Evolutionary conservation across 2,797 vertebrate genomes (phyloP).

Genomic region (Chelidonichthys spinosus): DNA sequence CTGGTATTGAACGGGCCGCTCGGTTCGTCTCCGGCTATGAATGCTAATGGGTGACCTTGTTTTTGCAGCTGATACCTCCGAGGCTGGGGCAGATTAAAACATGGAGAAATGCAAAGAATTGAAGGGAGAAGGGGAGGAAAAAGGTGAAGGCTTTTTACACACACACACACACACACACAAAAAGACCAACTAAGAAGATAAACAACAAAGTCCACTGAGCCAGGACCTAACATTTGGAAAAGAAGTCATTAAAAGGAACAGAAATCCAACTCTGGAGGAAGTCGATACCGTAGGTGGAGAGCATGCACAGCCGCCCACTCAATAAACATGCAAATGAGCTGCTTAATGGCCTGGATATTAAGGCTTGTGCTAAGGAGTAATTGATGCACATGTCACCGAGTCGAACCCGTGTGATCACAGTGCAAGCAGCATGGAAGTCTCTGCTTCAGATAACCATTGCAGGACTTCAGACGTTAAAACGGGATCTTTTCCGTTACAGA

Average conservation of each 20-base stretch:
- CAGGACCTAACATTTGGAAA: conserved; percentile 21
- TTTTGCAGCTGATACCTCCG: conserved; percentile 69
- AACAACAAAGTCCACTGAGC: conserved; percentile 14
- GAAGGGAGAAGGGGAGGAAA: background rate
- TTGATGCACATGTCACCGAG: conserved; percentile 73
- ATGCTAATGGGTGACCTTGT: conserved; percentile 85
- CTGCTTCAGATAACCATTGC: background rate
- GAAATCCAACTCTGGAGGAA: conserved; percentile 55
- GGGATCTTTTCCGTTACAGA: background rate
- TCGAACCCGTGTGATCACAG: conserved; percentile 73
- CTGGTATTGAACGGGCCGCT: conserved; percentile 65
- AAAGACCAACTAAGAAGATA: conserved; percentile 14
- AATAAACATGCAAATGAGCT: conserved; percentile 80
- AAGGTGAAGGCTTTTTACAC: background rate
- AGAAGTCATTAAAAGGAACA: conserved; percentile 46
- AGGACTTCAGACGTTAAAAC: background rate
- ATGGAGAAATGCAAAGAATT: conserved; percentile 54
- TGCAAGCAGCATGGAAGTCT: conserved; percentile 34
- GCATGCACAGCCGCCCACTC: conserved; percentile 59
- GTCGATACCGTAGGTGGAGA: conserved; percentile 47
- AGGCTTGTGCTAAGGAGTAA: conserved; percentile 65
- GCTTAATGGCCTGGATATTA: conserved; percentile 76
- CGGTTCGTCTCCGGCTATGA: conserved; percentile 70
- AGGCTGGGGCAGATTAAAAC: conserved; percentile 66
- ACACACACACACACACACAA: background rate